A percentile compares a stretch with the other conserved stretches of the same genome.
phyloP scores from a whole-genome alignment of 2,113 vertebrate genomes.

The Poicephalus meyeri region DNA sequence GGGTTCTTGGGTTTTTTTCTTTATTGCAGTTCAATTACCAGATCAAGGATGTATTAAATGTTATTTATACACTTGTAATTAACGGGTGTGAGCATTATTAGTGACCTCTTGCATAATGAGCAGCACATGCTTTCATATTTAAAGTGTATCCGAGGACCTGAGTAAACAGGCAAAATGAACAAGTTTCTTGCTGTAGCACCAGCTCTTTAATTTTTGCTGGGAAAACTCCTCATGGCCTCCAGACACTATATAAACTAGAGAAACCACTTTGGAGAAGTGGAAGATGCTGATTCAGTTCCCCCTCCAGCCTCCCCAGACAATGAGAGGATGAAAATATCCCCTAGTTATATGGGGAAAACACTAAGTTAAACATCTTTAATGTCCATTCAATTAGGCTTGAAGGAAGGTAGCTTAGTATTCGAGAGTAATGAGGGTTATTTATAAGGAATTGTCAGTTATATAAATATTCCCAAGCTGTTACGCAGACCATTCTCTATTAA shows the following conservation, averaged over 20 bases:
- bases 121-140: neutral
- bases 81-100: neutral
- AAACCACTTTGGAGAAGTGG: neutral
- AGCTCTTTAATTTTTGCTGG: neutral
- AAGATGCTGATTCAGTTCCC: conserved; percentile 40
- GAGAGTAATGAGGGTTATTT: conserved; percentile 21
- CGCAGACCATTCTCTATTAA: neutral
- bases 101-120: conserved; percentile 12
- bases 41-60: neutral
- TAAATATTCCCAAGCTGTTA: conserved; percentile 9
- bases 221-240: conserved; percentile 2
- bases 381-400: neutral
- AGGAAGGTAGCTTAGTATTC: neutral
- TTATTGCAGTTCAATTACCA: neutral
- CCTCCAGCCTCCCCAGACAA: neutral
- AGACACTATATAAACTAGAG: neutral
- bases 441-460: neutral
- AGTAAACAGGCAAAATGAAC: neutral
- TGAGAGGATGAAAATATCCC: neutral
- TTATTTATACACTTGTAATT: conserved; percentile 24
- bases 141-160: neutral
- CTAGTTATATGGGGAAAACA: conserved; percentile 8
- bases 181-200: conserved; percentile 43
- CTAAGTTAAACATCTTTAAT: conserved; percentile 8
- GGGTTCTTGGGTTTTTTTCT: neutral